Evolutionary conservation across 2,797 vertebrate species (phyloP).

Genomic region (Holocentrus rufus): DNA sequence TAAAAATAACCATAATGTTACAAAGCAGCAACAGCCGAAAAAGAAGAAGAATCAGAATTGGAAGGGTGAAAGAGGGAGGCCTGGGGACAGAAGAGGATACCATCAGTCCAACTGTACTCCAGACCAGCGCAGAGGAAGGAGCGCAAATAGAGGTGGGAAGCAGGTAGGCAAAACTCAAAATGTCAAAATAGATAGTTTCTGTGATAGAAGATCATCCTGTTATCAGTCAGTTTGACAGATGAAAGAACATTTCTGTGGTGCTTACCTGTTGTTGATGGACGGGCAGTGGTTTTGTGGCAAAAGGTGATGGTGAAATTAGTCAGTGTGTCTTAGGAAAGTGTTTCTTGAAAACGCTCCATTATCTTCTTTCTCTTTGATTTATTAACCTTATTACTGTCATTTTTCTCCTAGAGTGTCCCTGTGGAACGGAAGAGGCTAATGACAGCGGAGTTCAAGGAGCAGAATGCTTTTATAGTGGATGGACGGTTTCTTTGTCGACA

Average conservation of each 20-base stretch:
- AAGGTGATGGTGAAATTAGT: background rate
- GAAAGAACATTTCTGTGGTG: background rate
- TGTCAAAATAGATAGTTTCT: background rate
- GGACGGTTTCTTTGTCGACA: conserved; percentile 91
- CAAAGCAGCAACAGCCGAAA: conserved; percentile 5
- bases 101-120: background rate
- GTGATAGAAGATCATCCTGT: background rate
- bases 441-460: conserved; percentile 90
- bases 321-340: background rate
- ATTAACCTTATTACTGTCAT: background rate
- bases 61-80: background rate
- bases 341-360: background rate
- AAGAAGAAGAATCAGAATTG: background rate
- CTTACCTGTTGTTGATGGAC: background rate
- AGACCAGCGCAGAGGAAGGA: background rate
- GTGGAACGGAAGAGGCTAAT: conserved; percentile 77
- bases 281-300: background rate
- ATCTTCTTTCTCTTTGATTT: background rate
- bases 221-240: background rate
- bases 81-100: background rate
- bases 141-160: background rate
- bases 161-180: conserved; percentile 32
- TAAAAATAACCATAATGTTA: background rate
- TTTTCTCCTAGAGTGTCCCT: conserved; percentile 55
- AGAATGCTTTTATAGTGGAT: conserved; percentile 86